Percentiles rank a stretch among this genome's conserved stretches.
Evolutionary conservation across 2,888 invertebrate species (phyloP).

Genomic region (Spodoptera littoralis): DNA sequence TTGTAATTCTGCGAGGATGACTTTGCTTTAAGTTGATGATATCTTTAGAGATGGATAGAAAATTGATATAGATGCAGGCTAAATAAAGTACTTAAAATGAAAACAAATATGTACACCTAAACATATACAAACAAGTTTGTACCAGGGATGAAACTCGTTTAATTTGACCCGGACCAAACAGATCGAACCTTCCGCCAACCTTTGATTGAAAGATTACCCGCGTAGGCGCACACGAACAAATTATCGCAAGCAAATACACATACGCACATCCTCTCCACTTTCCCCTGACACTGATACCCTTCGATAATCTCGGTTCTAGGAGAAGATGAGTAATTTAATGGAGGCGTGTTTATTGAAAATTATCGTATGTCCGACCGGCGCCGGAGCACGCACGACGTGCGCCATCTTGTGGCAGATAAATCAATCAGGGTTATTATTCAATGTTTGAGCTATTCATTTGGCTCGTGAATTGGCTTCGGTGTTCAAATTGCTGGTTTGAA

Average conservation of each 20-base stretch:
- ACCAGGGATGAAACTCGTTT: no score
- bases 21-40: no score
- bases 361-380: constrained; percentile 62
- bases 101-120: no score
- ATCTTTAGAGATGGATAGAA: no score
- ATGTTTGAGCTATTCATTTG: constrained; percentile 58
- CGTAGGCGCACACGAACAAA: constrained; percentile 40
- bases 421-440: constrained; percentile 67
- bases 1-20: no score
- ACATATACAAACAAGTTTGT: no score
- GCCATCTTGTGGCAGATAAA: constrained; percentile 62
- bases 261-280: constrained; percentile 58
- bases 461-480: constrained; percentile 37
- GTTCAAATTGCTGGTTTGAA: constrained; percentile 30
- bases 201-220: constrained; percentile 47
- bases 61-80: no score
- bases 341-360: constrained; percentile 70
- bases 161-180: constrained; percentile 30
- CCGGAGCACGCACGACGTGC: constrained; percentile 52
- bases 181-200: constrained; percentile 34
- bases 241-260: constrained; percentile 20
- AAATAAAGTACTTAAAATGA: no score
- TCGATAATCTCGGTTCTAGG: constrained; percentile 63
- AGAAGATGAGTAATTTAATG: constrained; percentile 69
- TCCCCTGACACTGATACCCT: constrained; percentile 64